Base-by-base conservation (phyloP, 2,113 vertebrate species). In the Motacilla alba region DNA sequence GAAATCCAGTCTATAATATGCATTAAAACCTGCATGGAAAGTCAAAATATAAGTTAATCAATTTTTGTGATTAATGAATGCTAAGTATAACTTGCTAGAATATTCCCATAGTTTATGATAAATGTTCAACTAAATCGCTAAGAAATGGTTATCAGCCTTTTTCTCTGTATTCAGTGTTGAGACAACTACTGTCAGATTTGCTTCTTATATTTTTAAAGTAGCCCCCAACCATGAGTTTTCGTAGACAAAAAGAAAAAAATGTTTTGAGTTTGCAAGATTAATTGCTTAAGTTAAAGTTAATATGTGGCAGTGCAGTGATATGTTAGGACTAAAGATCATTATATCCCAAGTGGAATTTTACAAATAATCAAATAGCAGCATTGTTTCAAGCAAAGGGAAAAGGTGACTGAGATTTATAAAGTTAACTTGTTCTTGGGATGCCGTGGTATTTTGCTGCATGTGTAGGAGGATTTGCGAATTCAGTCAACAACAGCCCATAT, bases 381-480 rank as follows among this genome's bases (percentile, higher is more conserved):
- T 87, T 97, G 95, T 97, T 97, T 96, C n/a, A 87, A 47, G 68
- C 12, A 68, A 83, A 91, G 82, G 80, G 77, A 84, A 84, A 89
- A 91, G 31, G 37, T 87, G 80, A 81, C 15, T 67, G 83, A 84
- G 93, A 84, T 93, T 93, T 95, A 77, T 87, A 72, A 93, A 74
- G 44, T 74, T 77, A 84, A 95, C 26, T 96, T 96, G 91, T 96
- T 96, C 95, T 96, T 96, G 62, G 31, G 39, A 63, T 88, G 72
- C 47, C 60, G 77, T 90, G 81, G 52, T 95, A 94, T 91, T 93
- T 94, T 87, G 70, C 81, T 81, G 67, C 69, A 53, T 92, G 63
- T 64, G 92, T 95, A 93, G 95, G 94, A 97, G 95, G 94, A 94
- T 95, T 96, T 96, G 89, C 81, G 96, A 83, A 87, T 85, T 90